Evolutionary conservation across 1,140 invertebrate species (phyloP), one percentile per base, ranked within the genome.

Genomic region (Harlomillsia oculata): DNA sequence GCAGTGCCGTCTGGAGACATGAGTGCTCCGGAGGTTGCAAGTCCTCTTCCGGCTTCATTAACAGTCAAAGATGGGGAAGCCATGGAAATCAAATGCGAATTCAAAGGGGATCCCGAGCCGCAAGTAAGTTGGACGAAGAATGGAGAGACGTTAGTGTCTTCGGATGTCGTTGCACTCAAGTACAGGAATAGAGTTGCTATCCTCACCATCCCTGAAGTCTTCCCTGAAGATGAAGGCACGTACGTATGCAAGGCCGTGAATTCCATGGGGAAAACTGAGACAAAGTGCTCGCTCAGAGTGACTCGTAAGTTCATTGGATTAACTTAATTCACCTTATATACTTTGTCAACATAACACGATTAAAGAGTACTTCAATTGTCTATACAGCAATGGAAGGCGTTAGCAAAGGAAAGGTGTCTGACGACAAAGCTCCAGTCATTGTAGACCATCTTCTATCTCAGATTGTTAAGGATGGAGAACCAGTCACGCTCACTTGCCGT

Each of bases 191-290:
- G 89, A 25, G 76, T 87, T 37, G 89, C 89, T 1, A 85, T 82
- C 30, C 72, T 95, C 18, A 82, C 81, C 18, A 94, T 95, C 61
- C 85, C 84, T 59, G 90, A 95, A 76, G 81, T 93, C 50, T 94
- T 90, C 77, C 90, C 89, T 1, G 90, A 94, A 75, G 91, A 96
- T 72, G 90, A 90, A 70, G 91, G 89, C 26, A 78, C 82, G 53
- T 95, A 91, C 69, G 77, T 80, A 5, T 92, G 91, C 68, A 84
- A 83, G 68, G 95, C 94, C 28, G 87, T 80, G 44, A 98, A 97
- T 74, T 87, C 88, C 50, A 79, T 91, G 56, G 89, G 90, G 56
- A 78, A 80, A 20, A 77, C 80, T 1, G 85, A 87, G 67, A 91
- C 89, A 29, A 82, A 81, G 63, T 89, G 85, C 74, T 85, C 82